Evolutionary conservation across 2,113 vertebrate species (phyloP).

Genomic region (Pterocles gutturalis): DNA sequence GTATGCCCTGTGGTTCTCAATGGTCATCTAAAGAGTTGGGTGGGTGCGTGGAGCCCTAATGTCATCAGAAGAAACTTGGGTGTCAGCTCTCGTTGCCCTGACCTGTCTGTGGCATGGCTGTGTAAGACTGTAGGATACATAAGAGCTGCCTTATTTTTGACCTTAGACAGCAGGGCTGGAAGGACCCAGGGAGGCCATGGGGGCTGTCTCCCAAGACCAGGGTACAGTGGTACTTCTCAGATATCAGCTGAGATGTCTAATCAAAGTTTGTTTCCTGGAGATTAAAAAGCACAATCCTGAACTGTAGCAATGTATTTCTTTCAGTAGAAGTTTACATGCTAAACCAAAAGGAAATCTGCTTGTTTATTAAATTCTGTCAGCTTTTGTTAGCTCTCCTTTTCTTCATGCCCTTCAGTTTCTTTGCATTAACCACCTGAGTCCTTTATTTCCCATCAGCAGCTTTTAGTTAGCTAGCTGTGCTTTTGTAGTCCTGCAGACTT

Average conservation of each 20-base stretch:
- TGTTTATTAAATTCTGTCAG: neutral
- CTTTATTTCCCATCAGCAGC: neutral
- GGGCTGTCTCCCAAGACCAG: neutral
- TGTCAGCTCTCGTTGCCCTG: neutral
- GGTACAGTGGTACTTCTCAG: neutral
- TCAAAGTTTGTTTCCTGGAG: neutral
- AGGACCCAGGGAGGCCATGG: neutral
- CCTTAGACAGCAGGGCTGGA: neutral
- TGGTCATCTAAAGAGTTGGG: neutral
- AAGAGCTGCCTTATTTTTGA: neutral
- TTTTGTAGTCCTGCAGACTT: slow-evolving; percentile 10
- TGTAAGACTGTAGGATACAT: accelerated
- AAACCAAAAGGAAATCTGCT: neutral
- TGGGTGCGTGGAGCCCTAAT: neutral
- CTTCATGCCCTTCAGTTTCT: slow-evolving; percentile 11
- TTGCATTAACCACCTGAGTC: neutral
- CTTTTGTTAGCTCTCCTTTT: slow-evolving; percentile 2
- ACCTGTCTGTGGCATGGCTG: neutral
- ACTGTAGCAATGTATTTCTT: neutral
- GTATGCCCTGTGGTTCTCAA: neutral
- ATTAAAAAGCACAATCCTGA: neutral
- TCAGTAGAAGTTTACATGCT: neutral
- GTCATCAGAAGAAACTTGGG: neutral
- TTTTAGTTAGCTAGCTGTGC: neutral
- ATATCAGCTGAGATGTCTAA: neutral